These are phyloP conservation scores for Macrophya alboannulata DNA, from an alignment of 2,888 invertebrate genomes.

Conservation along the genomic window DNA sequence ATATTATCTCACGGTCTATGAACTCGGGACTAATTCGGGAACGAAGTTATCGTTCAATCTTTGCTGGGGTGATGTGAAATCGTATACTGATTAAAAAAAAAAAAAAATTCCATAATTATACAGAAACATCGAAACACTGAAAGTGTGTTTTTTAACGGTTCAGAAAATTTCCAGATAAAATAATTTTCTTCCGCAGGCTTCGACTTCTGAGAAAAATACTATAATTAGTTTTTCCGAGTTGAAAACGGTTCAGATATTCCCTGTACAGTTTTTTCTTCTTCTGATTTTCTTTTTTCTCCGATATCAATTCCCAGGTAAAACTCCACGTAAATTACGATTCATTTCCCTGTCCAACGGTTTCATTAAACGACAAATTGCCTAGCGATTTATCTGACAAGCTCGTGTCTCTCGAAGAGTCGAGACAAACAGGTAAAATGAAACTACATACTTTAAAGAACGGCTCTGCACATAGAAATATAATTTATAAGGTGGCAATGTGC, in stretches of 20 bases:
- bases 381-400: background rate
- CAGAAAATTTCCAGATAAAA: background rate
- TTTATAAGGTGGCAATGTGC: background rate
- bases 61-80: background rate
- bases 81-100: no score
- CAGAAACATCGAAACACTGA: background rate
- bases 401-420: background rate
- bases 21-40: background rate
- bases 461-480: background rate
- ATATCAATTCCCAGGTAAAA: background rate
- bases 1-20: constrained; percentile 6
- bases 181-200: background rate
- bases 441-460: background rate
- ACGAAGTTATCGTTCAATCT: no score
- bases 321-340: background rate
- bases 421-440: background rate
- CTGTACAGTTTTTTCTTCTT: background rate
- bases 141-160: background rate
- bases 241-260: background rate
- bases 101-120: background rate
- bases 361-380: background rate
- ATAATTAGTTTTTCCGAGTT: background rate
- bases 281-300: background rate
- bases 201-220: background rate
- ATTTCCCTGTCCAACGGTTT: background rate